Base-by-base conservation (phyloP, 2,797 vertebrate genomes). In the Trachurus trachurus region DNA sequence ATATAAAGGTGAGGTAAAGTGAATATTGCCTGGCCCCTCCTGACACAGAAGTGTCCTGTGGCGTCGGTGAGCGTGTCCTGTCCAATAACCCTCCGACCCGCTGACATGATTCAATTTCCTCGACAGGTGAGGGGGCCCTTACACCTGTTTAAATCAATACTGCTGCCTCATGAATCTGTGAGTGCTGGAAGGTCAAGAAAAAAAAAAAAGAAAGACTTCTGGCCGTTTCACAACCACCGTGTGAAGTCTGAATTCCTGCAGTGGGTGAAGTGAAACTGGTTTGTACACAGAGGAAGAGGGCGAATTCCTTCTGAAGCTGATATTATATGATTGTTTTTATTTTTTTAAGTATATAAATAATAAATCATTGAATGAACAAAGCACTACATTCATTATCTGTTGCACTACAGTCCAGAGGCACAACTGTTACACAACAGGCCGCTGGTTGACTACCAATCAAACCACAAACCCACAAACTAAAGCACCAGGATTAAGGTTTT, bases 131-230 rank as follows among this genome's bases (percentile, higher is more conserved):
- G 80, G 63, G 63, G 80, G 80, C 89, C 88, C 82, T 87, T 91
- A 93, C 91, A 94, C 91, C 90, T 88, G 86, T 91, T 95, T 94
- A 94, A 95, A 95, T 94, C 92, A 93, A 93, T 93, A 93, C 82
- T 31, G 10, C 74, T 44, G 78, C 82, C 89, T 94, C 90, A 94
- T 94, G 94, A 94, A 95, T 95, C 78, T 62, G 71, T 47, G 85
- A 92, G 83, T 0, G 50, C 82, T 57, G 68, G 66, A 90, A 90
- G 94, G 95, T 94, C 91, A 82, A 86, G 69, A 57, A 3, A 26
- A 26, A 26, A 26, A 26, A 26, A 26, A 26, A 26, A 26, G 3
- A n/a, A n/a, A n/a, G n/a, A n/a, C n/a, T n/a, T 74, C 60, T 65
- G 81, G 87, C 71, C 81, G 13, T 74, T 76, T 80, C 71, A 77